These are phyloP conservation scores for Cottoperca gobio DNA, from an alignment of 2,797 vertebrate genomes.

Conservation along the genomic window DNA sequence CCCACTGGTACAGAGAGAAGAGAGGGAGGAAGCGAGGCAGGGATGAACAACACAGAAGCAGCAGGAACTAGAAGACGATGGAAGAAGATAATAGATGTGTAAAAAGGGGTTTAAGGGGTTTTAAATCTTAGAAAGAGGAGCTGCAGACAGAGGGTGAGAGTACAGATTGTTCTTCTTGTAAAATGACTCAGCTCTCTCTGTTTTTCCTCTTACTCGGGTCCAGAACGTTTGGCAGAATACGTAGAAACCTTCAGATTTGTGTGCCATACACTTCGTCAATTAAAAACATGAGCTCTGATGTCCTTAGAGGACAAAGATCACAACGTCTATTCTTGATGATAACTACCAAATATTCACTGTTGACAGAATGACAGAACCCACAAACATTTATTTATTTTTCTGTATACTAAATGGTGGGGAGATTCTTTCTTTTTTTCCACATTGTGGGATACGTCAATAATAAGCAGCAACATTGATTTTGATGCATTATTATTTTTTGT, in stretches of 20 bases:
- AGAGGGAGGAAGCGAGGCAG: neutral
- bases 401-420: no score
- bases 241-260: neutral
- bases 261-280: no score
- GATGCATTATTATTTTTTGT: no score
- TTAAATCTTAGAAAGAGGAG: slow-evolving; percentile 21
- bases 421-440: no score
- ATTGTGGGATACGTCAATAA: no score
- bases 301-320: no score
- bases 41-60: slow-evolving; percentile 22
- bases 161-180: slow-evolving; percentile 8
- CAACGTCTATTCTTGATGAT: no score
- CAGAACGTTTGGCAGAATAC: neutral
- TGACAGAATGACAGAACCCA: no score
- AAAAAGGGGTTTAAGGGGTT: neutral
- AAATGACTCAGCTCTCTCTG: slow-evolving; percentile 28
- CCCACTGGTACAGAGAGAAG: slow-evolving; percentile 60
- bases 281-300: no score
- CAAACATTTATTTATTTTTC: no score
- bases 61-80: neutral
- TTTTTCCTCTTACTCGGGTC: slow-evolving; percentile 3
- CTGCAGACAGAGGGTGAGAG: slow-evolving; percentile 5
- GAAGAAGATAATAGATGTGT: slow-evolving; percentile 25
- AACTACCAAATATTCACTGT: no score
- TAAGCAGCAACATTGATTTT: no score